Percentiles rank a stretch among this genome's conserved stretches.
phyloP scores from a whole-genome alignment of 2,797 vertebrate genomes.

The Manis pentadactyla region DNA sequence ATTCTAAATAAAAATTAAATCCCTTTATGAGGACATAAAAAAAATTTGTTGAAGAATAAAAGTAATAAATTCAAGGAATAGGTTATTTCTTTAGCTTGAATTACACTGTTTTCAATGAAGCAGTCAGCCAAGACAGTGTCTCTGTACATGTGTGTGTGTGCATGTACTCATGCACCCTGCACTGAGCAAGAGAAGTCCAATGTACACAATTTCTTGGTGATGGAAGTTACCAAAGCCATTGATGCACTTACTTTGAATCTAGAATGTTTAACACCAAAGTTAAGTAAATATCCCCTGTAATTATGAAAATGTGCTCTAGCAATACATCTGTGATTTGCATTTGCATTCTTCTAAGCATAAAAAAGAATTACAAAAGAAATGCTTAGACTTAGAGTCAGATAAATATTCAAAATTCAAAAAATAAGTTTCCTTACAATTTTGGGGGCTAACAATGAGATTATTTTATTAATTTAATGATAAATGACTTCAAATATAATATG shows the following conservation, averaged over 20 bases:
- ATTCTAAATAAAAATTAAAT: slow-evolving; percentile 40
- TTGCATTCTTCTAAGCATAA: not conserved
- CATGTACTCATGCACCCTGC: not conserved
- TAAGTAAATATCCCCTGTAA: not conserved
- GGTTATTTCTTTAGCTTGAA: not conserved
- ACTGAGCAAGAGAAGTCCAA: not conserved
- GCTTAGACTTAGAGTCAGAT: not conserved
- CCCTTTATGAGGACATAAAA: not conserved
- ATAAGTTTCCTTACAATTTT: not conserved
- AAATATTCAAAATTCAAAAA: not conserved
- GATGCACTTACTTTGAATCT: not conserved
- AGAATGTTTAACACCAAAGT: not conserved
- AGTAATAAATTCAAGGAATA: not conserved
- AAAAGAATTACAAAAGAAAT: not conserved
- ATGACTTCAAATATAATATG: not conserved
- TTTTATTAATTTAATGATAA: not conserved
- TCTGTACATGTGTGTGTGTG: not conserved
- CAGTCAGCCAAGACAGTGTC: not conserved
- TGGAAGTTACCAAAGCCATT: not conserved
- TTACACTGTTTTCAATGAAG: not conserved
- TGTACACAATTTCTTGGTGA: not conserved
- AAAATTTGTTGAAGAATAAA: not conserved
- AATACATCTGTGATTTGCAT: not conserved
- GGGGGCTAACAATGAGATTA: not conserved
- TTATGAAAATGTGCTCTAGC: not conserved